Conservation (phyloP, 2,113 vertebrate genomes). For the Epinephelus cyanopodus region DNA sequence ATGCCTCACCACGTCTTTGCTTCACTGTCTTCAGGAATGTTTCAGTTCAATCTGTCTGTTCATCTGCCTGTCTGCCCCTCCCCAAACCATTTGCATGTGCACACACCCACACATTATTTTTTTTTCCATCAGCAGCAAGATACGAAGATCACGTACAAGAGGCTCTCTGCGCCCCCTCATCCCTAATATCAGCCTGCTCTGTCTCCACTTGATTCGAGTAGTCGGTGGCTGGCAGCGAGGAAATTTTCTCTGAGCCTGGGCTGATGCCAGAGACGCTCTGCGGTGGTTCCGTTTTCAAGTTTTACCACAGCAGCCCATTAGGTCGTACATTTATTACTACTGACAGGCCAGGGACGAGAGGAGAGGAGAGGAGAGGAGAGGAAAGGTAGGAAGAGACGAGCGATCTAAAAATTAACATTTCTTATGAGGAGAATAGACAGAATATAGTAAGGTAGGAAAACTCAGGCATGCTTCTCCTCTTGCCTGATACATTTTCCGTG, state of each 20-base stretch:
- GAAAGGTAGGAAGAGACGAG: conserved; percentile 33
- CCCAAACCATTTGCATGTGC: conserved; percentile 61
- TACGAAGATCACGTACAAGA: conserved; percentile 67
- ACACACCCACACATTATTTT: conserved; percentile 61
- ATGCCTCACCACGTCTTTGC: neutral
- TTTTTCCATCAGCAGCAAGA: conserved; percentile 57
- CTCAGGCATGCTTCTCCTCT: neutral
- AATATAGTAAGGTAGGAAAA: conserved; percentile 9
- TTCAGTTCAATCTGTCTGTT: conserved; percentile 58
- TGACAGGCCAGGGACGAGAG: conserved; percentile 25
- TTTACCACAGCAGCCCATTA: conserved; percentile 59
- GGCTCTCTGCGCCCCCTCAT: conserved; percentile 71
- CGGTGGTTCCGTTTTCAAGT: conserved; percentile 46
- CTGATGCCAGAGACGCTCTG: conserved; percentile 55
- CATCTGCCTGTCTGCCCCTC: conserved; percentile 39
- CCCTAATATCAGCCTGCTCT: conserved; percentile 60
- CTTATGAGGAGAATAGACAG: conserved; percentile 1
- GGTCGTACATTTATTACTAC: conserved; percentile 59
- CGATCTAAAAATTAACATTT: conserved; percentile 12
- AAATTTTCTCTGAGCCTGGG: conserved; percentile 62
- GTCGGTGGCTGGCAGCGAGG: conserved; percentile 52
- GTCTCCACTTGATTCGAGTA: conserved; percentile 62
- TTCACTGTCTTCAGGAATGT: conserved; percentile 32
- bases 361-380: conserved; percentile 20
- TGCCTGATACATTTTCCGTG: neutral